Evolutionary conservation across 2,113 vertebrate genomes (phyloP).

Genomic region (Cariama cristata): DNA sequence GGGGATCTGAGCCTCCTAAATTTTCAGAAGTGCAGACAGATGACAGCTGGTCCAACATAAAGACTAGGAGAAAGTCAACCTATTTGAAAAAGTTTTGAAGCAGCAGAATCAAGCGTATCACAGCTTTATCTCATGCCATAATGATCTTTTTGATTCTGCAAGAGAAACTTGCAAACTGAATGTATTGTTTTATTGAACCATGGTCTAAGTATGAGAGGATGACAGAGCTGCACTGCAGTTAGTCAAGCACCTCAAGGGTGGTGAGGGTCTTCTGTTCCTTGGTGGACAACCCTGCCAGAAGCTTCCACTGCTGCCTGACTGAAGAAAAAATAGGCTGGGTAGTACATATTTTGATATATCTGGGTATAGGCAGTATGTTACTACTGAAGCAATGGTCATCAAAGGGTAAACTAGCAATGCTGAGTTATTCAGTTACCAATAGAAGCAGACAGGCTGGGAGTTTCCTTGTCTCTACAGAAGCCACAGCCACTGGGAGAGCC

Average conservation of each 20-base stretch:
- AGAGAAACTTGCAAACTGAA: background rate
- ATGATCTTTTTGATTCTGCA: background rate
- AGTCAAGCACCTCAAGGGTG: background rate
- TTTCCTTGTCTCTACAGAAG: background rate
- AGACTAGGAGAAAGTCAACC: background rate
- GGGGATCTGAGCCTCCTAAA: background rate
- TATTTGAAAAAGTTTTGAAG: background rate
- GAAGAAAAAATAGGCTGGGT: background rate
- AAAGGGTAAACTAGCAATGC: background rate
- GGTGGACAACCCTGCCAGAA: background rate
- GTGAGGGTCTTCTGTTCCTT: background rate
- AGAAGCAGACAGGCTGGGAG: background rate
- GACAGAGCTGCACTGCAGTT: background rate
- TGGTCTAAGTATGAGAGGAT: background rate
- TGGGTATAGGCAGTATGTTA: background rate
- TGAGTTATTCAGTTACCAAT: background rate
- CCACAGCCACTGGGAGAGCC: background rate
- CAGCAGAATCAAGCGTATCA: background rate
- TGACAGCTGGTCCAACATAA: constrained; percentile 24
- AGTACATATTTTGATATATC: background rate
- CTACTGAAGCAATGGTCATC: background rate
- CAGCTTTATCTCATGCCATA: background rate
- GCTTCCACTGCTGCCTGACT: background rate
- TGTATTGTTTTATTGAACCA: background rate
- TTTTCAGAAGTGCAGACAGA: constrained; percentile 5